A percentile compares a stretch with the other conserved stretches of the same genome.
Evolutionary conservation across 2,888 invertebrate species (phyloP).

Genomic region (Caradrina kadenii): DNA sequence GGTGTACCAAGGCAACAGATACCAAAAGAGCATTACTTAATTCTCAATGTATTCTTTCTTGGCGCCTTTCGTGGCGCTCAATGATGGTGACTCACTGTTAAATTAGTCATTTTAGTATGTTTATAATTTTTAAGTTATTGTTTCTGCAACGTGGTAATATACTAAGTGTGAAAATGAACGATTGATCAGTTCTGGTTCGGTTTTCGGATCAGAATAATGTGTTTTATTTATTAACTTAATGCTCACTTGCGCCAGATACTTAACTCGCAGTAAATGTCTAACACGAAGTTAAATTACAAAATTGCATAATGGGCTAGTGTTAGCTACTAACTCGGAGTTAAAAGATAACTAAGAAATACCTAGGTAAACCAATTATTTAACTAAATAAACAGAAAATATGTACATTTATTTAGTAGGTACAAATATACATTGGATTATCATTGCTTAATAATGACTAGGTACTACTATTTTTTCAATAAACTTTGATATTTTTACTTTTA

Average conservation of each 20-base stretch:
- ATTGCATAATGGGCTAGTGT: no score
- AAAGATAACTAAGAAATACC: no score
- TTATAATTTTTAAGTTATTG: conserved; percentile 46
- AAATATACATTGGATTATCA: no score
- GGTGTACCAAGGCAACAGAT: conserved; percentile 75
- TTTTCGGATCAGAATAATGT: conserved; percentile 3
- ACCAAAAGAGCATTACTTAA: conserved; percentile 60
- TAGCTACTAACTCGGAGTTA: no score
- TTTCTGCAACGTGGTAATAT: conserved; percentile 31
- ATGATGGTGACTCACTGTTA: conserved; percentile 40
- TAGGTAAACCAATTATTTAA: no score
- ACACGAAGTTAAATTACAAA: no score
- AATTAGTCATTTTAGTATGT: conserved; percentile 50
- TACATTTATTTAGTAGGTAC: no score
- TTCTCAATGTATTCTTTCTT: conserved; percentile 35
- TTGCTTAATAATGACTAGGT: no score
- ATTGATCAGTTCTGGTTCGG: conserved; percentile 14
- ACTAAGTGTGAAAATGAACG: conserved; percentile 41
- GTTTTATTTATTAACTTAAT: neutral
- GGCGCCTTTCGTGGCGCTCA: conserved; percentile 27
- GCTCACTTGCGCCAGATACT: no score
- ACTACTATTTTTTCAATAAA: neutral
- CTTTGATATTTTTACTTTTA: neutral
- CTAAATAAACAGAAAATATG: no score
- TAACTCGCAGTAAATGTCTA: no score